These are phyloP conservation scores for Globodera rostochiensis DNA, from an alignment of 1,140 invertebrate species.

Conservation along the genomic window DNA sequence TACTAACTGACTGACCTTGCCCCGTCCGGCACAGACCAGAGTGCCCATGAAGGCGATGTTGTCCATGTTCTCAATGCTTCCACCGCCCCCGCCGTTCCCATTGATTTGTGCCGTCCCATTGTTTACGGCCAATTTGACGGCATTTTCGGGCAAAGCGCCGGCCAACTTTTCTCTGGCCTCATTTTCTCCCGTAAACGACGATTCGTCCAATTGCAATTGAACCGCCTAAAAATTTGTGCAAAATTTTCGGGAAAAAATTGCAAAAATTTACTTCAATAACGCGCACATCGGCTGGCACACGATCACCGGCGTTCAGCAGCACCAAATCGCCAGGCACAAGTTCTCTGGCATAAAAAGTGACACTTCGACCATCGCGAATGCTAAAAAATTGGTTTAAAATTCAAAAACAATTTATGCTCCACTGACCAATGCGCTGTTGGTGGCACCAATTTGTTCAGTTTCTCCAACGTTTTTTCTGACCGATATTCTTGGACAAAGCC, in stretches of 20 bases:
- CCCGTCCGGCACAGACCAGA: slow-evolving; percentile 90
- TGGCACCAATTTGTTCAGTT: slow-evolving; percentile 95
- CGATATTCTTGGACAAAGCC: slow-evolving; percentile 96
- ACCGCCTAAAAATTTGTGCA: slow-evolving; percentile 66
- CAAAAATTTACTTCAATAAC: slow-evolving; percentile 75
- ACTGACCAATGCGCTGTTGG: slow-evolving; percentile 71
- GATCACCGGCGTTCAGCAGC: slow-evolving; percentile 86
- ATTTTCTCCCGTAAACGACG: slow-evolving; percentile 93
- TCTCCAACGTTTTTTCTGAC: slow-evolving; percentile 98
- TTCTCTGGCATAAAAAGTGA: slow-evolving; percentile 88
- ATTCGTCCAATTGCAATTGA: slow-evolving; percentile 93
- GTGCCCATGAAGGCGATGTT: slow-evolving; percentile 99
- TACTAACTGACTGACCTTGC: slow-evolving; percentile 74
- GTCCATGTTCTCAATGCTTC: slow-evolving; percentile 77
- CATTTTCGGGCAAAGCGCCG: slow-evolving; percentile 40
- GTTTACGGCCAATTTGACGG: background rate
- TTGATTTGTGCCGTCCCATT: background rate
- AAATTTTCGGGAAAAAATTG: slow-evolving; percentile 11
- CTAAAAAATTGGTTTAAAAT: slow-evolving; percentile 58
- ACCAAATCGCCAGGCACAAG: slow-evolving; percentile 98
- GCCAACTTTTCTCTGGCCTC: slow-evolving; percentile 69
- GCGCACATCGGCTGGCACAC: slow-evolving; percentile 91
- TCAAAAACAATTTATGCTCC: background rate
- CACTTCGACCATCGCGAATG: slow-evolving; percentile 81
- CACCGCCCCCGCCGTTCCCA: slow-evolving; percentile 15